Evolutionary conservation across 2,888 invertebrate genomes (phyloP).

Genomic region (Lithophane ornitopus): DNA sequence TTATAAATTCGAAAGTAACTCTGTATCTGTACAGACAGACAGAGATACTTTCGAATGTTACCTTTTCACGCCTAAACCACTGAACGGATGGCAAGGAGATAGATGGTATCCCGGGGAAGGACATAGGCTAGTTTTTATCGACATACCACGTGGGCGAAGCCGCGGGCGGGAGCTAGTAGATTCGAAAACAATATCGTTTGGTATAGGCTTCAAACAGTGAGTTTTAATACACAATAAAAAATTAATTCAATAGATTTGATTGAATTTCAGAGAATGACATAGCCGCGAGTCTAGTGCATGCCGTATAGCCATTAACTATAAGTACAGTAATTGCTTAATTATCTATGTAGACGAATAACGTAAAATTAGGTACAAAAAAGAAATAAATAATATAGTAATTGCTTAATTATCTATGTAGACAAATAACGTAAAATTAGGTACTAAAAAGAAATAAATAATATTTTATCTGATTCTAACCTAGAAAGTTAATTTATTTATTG

Average conservation of each 20-base stretch:
- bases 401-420: background rate
- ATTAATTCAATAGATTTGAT: background rate
- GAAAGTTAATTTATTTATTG: slow-evolving; percentile 42
- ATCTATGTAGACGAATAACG: background rate
- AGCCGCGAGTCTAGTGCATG: background rate
- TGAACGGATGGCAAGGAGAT: no score
- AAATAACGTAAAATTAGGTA: background rate
- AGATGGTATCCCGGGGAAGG: no score
- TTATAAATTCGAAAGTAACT: no score
- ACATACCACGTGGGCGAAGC: no score
- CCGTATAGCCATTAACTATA: no score
- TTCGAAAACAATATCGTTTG: no score
- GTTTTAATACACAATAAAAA: background rate
- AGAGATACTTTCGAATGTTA: no score
- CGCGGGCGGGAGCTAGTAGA: no score
- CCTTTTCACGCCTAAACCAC: no score
- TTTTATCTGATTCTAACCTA: slow-evolving; percentile 13
- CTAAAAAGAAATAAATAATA: background rate
- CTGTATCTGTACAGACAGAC: no score
- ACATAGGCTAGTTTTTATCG: no score
- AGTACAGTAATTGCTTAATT: background rate
- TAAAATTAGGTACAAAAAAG: background rate
- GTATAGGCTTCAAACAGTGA: background rate
- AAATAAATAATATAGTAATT: no score
- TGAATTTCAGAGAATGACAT: background rate